A percentile compares a stretch with the other conserved stretches of the same genome.
These are phyloP conservation scores for Meliscaeva auricollis DNA, from an alignment of 2,888 invertebrate genomes.

Conservation along the genomic window DNA sequence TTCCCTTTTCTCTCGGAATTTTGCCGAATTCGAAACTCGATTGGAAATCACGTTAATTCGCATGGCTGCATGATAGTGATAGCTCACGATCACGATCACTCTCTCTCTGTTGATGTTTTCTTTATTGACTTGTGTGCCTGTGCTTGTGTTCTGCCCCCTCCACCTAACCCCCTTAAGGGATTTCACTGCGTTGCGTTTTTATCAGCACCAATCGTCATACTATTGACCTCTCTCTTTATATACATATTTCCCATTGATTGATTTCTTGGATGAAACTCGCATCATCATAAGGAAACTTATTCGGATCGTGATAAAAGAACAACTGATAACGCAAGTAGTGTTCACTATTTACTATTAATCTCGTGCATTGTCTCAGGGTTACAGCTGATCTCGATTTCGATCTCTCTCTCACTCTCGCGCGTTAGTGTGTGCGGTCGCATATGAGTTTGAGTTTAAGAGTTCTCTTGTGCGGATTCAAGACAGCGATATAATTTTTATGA, in stretches of 20 bases:
- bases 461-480: conserved; percentile 37
- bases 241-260: conserved; percentile 23
- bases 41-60: conserved; percentile 63
- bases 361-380: conserved; percentile 37
- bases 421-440: conserved; percentile 11
- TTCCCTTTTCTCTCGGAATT: conserved; percentile 46
- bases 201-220: conserved; percentile 28
- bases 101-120: conserved; percentile 48
- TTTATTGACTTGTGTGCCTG: conserved; percentile 44
- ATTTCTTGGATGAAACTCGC: conserved; percentile 22
- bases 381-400: conserved; percentile 35
- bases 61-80: conserved; percentile 17
- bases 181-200: conserved; percentile 41
- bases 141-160: neutral
- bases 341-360: conserved; percentile 22
- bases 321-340: conserved; percentile 43
- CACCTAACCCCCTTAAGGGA: conserved; percentile 36
- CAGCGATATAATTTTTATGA: neutral
- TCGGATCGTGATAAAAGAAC: conserved; percentile 55
- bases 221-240: conserved; percentile 43
- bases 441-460: conserved; percentile 15
- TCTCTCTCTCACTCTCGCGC: neutral
- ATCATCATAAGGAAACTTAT: conserved; percentile 36
- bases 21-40: conserved; percentile 66
- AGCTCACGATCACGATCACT: conserved; percentile 39